Base-by-base conservation (phyloP, 2,888 invertebrate genomes). In the Carpatolechia fugitivella region DNA sequence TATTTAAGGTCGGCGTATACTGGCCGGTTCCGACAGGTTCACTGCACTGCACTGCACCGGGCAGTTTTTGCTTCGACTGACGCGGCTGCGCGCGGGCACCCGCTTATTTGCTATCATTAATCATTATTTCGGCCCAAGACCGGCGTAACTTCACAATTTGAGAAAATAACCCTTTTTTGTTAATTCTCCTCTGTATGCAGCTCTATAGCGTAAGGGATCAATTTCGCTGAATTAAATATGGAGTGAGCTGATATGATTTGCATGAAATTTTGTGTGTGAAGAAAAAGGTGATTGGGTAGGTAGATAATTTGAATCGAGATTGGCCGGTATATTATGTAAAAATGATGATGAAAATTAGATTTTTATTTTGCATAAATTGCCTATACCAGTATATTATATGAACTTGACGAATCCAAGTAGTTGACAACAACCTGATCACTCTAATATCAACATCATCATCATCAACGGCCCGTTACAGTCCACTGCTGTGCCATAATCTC, bases 61-160 rank as follows among this genome's bases (percentile, higher is more conserved):
- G 66, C 69, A 73, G 71, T 87, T 89, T 87, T 86, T 86, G 74
- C 80, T 64, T 68, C 44, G 29, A 1, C 8, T 72, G 68, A 69
- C 73, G 68, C 65, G 70, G 66, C 65, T 63, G 56, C 72, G 69
- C 63, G 56, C 72, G 69, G 80, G 78, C 83, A 90, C 85, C 91
- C 90, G 90, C 88, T 91, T 90, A 91, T 91, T 91, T 91, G 80
- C 78, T 72, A 86, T 83, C 91, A 91, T 91, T 87, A 90, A 91
- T 91, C 91, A 91, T 90, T 85, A 89, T 88, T 88, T 87, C 78
- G 85, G 81, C 76, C 80, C 80, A 79, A 75, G 78, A 70, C 78
- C 74, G 67, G 66, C 68, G 81, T 78, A 76, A 75, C 76, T 74
- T 80, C 75, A 82, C 81, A 81, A 85, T 85, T 87, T 87, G 76